A percentile compares a stretch with the other conserved stretches of the same genome.
Conservation (phyloP, 2,797 vertebrate species). For the Poeciliopsis turneri region DNA sequence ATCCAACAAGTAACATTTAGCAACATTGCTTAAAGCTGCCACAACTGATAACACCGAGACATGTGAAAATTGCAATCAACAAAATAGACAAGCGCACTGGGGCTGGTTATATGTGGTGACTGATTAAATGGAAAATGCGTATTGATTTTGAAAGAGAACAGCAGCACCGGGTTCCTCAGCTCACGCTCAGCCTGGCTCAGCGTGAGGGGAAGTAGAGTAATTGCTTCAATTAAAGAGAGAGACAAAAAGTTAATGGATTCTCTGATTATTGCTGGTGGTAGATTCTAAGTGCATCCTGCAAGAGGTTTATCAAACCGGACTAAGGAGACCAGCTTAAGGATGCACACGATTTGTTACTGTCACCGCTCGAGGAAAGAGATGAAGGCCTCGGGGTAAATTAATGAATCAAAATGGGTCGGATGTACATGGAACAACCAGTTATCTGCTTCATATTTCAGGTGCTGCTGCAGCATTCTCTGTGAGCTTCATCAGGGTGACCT, state of each 20-base stretch:
- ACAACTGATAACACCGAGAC: conserved; percentile 26
- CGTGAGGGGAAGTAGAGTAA: conserved; percentile 52
- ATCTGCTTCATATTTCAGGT: conserved; percentile 53
- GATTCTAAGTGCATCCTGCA: conserved; percentile 32
- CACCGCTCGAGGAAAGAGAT: not conserved
- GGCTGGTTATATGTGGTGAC: conserved; percentile 23
- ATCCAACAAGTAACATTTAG: conserved; percentile 36
- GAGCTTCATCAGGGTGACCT: conserved; percentile 70
- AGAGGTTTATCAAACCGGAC: conserved; percentile 28
- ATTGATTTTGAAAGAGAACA: conserved; percentile 50
- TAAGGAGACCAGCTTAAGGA: conserved; percentile 12
- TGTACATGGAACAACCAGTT: conserved; percentile 1
- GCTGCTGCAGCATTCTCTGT: conserved; percentile 77
- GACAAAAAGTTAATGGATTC: conserved; percentile 54
- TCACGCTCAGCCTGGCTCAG: conserved; percentile 23
- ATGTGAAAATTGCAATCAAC: conserved; percentile 42
- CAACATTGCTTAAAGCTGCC: conserved; percentile 29
- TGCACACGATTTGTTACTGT: conserved; percentile 8
- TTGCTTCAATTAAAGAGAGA: conserved; percentile 64
- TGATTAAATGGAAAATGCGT: conserved; percentile 49
- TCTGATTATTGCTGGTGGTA: conserved; percentile 60
- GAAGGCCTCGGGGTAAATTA: conserved; percentile 12
- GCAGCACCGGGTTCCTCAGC: conserved; percentile 26
- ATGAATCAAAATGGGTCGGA: conserved; percentile 9
- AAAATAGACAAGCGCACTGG: conserved; percentile 21